Base-by-base conservation (phyloP, 2,888 invertebrate genomes). In the Lordiphosa fenestrarum region DNA sequence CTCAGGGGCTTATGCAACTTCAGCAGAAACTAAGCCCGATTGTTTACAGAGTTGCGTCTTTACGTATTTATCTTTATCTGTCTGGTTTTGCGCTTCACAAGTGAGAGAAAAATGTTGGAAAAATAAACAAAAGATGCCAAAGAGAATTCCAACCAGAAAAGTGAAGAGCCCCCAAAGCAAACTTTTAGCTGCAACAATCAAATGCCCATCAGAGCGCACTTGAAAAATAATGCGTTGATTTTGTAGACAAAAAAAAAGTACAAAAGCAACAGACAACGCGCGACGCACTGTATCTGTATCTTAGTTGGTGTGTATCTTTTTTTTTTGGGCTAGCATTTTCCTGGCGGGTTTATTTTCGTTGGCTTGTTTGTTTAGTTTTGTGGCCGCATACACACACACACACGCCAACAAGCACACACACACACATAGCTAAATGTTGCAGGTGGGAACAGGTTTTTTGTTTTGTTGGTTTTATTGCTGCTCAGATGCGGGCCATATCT, bases 191-290 rank as follows among this genome's bases (percentile, higher is more conserved):
- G 71, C 84, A 69, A 63, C 72, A 78, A 85, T 85, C 86, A 85
- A 86, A 86, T 85, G 76, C 78, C 74, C 86, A 82, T 84, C 85
- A 82, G 19, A 15, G 75, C 75, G 71, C 71, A 84, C 85, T 82
- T 84, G 74, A 82, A 83, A 67, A 82, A 70, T 73, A 73, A 82
- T 77, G 77, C 84, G 68, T 67, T 60, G 77, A 69, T 69, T 67
- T 53, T 60, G 66, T 61, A 69, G 67, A 65, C 71, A 71, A 52
- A 47, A 21, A 23, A 15, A 53, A 25, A 62, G 42, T 53, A 19
- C 59, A 38, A 4, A 37, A 25, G 52, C 62, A 51, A 54, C 60
- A 25, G 12, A 42, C 21, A 21, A 25, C 48, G 40, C 13, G 62
- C 73, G 61, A 61, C 61, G 64, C 37, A 19, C 37, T 39, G 64